Evolutionary conservation across 2,888 invertebrate species (phyloP), one percentile per base, ranked within the genome.

Genomic region (Drosophila paramelanica): DNA sequence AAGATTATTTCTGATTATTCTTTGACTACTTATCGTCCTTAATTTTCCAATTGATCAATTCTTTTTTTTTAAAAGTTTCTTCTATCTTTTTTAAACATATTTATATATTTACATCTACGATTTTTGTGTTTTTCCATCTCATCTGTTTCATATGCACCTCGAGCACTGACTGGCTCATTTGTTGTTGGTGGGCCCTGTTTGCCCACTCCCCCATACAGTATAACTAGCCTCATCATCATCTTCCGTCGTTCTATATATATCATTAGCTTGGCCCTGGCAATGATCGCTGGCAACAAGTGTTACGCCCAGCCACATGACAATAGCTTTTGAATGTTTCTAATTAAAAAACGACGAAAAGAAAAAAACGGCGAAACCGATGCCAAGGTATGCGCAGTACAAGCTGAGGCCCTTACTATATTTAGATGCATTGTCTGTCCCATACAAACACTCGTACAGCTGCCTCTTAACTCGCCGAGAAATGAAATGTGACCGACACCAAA

Each of bases 251-350:
- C 51, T 52, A 45, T 52, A 62, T 66, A 66, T 67, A 79, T 87
- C 70, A 78, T 78, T 81, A 69, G 79, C 77, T 69, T 79, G 45
- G 60, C 77, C 66, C 53, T 67, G 75, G 71, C 83, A 83, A 81
- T 85, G 84, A 85, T 85, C 71, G 84, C 81, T 79, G 36, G 71
- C 71, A 88, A 88, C 84, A 85, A 85, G 84, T 85, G 89, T 79
- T 86, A 72, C 57, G 49, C 67, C 62, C 45, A 51, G 17, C 65
- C 62, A 79, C 59, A 77, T 79, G 79, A 84, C 89, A 85, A 85
- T 86, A 73, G 83, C 84, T 86, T 87, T 86, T 89, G 74, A 84
- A 88, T 85, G 84, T 87, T 88, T 86, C 87, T 79, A 83, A 85
- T 85, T 85, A 85, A 85, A 87, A 82, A 82, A 80, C 66, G 31